These are phyloP conservation scores for Pseudopipra pipra DNA, from an alignment of 2,113 vertebrate species.

Conservation along the genomic window DNA sequence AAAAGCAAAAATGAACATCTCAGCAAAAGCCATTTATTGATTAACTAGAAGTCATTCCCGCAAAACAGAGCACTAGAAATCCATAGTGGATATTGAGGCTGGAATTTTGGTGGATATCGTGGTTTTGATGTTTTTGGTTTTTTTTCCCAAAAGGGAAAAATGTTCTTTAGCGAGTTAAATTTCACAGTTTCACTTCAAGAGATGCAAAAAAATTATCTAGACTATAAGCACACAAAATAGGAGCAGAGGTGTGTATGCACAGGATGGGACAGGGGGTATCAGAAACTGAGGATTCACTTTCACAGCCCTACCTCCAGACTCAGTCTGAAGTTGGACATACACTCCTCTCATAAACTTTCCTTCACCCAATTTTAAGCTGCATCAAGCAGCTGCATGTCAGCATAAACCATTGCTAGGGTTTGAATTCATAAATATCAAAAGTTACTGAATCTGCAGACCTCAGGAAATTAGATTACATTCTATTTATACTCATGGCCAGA, in stretches of 20 bases:
- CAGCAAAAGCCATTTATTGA: background rate
- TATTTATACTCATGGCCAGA: constrained; percentile 10
- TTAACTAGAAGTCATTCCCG: background rate
- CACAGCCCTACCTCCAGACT: background rate
- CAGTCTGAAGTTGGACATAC: background rate
- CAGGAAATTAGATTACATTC: background rate
- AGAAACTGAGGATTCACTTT: background rate
- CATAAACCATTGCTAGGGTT: background rate
- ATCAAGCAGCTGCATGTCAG: background rate
- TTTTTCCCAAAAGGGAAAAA: background rate
- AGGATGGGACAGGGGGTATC: background rate
- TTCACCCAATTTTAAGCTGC: background rate
- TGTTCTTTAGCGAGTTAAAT: background rate
- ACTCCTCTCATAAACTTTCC: background rate
- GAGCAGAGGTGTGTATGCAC: background rate
- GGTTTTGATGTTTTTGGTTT: background rate
- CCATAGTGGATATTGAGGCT: accelerated
- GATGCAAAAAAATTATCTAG: background rate
- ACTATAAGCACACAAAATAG: background rate
- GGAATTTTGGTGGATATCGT: background rate
- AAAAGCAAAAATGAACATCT: background rate
- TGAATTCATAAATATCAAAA: constrained; percentile 28
- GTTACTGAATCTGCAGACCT: constrained; percentile 11
- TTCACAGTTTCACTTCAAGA: background rate
- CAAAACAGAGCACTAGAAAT: background rate